These are phyloP conservation scores for Mesochorus sp. DNA, from an alignment of 2,888 invertebrate species.

Conservation along the genomic window DNA sequence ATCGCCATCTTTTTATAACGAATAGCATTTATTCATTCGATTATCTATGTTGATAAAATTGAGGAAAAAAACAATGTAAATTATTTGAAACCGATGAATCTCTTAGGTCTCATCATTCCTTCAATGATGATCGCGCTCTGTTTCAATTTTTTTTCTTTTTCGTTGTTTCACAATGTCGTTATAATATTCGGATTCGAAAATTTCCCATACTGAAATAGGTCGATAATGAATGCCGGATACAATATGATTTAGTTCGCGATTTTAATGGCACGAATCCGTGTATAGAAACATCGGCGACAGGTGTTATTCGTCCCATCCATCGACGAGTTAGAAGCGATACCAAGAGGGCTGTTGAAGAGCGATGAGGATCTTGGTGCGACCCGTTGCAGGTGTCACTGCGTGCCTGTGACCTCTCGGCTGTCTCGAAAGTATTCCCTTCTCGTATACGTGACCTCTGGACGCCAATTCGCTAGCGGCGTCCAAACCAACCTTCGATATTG, in stretches of 20 bases:
- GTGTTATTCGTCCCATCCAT: slow-evolving; percentile 6
- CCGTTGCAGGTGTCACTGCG: slow-evolving; percentile 74
- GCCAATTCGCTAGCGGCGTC: slow-evolving; percentile 79
- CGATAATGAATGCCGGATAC: no score
- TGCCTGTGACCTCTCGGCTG: slow-evolving; percentile 74
- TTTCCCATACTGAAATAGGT: no score
- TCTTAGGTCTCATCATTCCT: no score
- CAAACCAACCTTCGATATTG: slow-evolving; percentile 78
- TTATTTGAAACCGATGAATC: background rate
- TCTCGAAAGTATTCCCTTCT: slow-evolving; percentile 77
- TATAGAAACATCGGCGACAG: background rate
- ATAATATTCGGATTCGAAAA: no score
- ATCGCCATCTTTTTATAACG: slow-evolving; percentile 3
- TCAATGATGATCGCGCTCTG: no score
- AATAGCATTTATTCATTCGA: background rate
- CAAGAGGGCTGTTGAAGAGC: slow-evolving; percentile 80
- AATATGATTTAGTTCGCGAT: no score
- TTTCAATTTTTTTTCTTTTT: no score
- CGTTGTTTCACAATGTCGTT: no score
- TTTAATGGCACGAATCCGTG: no score
- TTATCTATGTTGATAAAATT: background rate
- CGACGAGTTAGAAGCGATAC: slow-evolving; percentile 76
- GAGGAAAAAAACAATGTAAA: slow-evolving; percentile 31
- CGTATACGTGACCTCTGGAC: slow-evolving; percentile 78
- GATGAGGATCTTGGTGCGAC: slow-evolving; percentile 78